These are phyloP conservation scores for Microplitis mediator DNA, from an alignment of 1,140 invertebrate genomes.

Conservation along the genomic window DNA sequence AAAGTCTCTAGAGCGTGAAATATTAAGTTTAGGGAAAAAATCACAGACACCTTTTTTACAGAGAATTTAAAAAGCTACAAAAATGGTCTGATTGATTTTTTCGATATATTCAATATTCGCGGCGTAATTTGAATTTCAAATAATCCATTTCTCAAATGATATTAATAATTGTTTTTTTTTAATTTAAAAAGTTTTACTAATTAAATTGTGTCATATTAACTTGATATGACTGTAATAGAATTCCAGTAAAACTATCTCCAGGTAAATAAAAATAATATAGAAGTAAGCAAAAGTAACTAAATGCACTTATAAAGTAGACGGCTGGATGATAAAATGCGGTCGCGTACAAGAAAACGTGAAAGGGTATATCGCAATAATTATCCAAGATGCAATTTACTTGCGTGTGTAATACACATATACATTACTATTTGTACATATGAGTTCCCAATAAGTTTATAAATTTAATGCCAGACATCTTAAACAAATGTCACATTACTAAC, in stretches of 20 bases:
- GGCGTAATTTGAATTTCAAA: no score
- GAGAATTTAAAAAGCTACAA: no score
- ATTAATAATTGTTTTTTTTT: background rate
- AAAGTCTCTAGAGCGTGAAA: no score
- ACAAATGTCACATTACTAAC: background rate
- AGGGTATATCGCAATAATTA: slow-evolving; percentile 9
- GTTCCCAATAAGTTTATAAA: background rate
- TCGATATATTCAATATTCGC: no score
- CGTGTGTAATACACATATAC: background rate
- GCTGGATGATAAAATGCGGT: slow-evolving; percentile 3
- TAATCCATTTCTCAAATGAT: background rate
- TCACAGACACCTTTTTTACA: no score
- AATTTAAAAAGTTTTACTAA: background rate
- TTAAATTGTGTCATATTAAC: background rate
- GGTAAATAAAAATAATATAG: background rate
- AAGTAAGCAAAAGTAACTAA: background rate
- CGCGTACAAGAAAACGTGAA: background rate
- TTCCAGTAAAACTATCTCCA: background rate
- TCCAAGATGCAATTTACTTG: background rate
- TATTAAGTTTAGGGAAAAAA: no score
- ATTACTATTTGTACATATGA: no score
- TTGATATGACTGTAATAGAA: background rate
- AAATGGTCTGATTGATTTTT: no score
- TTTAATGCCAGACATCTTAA: background rate
- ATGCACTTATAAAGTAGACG: background rate